phyloP scores from a whole-genome alignment of 2,113 vertebrate genomes.

The Varanus salvator region DNA sequence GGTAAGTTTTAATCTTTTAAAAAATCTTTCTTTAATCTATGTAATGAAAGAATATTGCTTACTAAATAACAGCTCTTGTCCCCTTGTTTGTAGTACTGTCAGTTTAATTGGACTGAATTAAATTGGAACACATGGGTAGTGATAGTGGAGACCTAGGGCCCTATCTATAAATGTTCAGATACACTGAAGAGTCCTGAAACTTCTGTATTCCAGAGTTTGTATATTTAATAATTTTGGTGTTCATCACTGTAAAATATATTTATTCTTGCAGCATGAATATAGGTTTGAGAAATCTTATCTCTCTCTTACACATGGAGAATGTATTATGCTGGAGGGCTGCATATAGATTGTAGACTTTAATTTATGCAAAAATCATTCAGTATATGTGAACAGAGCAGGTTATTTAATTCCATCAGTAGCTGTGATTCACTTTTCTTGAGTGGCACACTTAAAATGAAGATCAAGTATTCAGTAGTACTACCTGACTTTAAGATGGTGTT shows the following conservation, averaged over 20 bases:
- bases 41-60: background rate
- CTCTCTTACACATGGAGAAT: slow-evolving; percentile 14
- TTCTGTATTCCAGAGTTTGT: slow-evolving; percentile 1
- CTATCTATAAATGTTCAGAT: background rate
- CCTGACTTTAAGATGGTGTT: background rate
- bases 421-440: slow-evolving; percentile 10
- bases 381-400: slow-evolving; percentile 1
- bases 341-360: slow-evolving; percentile 22
- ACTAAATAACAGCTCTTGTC: background rate
- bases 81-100: background rate
- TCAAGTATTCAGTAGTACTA: background rate
- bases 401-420: slow-evolving; percentile 19
- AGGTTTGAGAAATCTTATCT: slow-evolving; percentile 17
- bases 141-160: background rate
- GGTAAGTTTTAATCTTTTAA: slow-evolving; percentile 82
- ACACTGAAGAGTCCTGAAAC: background rate
- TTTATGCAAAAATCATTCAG: slow-evolving; percentile 13
- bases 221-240: slow-evolving; percentile 9
- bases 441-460: slow-evolving; percentile 6
- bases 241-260: slow-evolving; percentile 10
- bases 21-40: slow-evolving; percentile 52
- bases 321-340: background rate
- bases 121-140: background rate
- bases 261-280: background rate
- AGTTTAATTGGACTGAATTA: background rate